These are phyloP conservation scores for Scaeva pyrastri DNA, from an alignment of 2,888 invertebrate genomes.

Conservation along the genomic window DNA sequence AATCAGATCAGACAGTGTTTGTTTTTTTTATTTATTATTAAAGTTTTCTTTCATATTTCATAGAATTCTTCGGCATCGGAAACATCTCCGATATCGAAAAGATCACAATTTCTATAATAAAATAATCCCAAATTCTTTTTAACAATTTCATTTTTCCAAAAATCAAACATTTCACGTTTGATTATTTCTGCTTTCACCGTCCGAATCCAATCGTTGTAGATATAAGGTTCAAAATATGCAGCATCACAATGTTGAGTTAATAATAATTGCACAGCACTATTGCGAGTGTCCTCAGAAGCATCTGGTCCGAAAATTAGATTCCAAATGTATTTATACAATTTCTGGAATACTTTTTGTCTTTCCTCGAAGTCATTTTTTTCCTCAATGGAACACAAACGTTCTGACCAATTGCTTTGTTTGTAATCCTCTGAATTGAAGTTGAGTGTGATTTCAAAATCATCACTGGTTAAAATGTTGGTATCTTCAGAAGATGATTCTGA, in stretches of 20 bases:
- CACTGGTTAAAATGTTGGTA: neutral
- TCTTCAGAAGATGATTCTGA: neutral
- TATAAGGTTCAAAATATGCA: conserved; percentile 79
- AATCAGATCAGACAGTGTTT: too few relatives aligned
- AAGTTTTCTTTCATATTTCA: conserved; percentile 46
- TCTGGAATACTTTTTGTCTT: conserved; percentile 46
- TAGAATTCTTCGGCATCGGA: conserved; percentile 79
- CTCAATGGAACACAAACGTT: neutral
- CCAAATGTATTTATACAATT: conserved; percentile 78
- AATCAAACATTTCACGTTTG: conserved; percentile 78
- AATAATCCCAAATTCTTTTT: conserved; percentile 80
- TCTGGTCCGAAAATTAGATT: conserved; percentile 78
- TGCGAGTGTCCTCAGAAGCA: conserved; percentile 66
- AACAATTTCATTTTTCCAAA: conserved; percentile 81
- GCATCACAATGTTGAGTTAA: conserved; percentile 83
- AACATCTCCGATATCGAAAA: conserved; percentile 79
- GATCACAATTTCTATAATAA: conserved; percentile 80
- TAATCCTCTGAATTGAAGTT: conserved; percentile 52
- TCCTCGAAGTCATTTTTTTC: conserved; percentile 44
- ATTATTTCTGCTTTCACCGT: conserved; percentile 80
- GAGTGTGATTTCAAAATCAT: conserved; percentile 32
- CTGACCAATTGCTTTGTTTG: conserved; percentile 41
- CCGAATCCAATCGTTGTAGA: conserved; percentile 82
- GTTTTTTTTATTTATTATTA: too few relatives aligned
- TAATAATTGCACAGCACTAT: conserved; percentile 78